phyloP scores from a whole-genome alignment of 2,888 invertebrate genomes.

The Adineta ricciae region DNA sequence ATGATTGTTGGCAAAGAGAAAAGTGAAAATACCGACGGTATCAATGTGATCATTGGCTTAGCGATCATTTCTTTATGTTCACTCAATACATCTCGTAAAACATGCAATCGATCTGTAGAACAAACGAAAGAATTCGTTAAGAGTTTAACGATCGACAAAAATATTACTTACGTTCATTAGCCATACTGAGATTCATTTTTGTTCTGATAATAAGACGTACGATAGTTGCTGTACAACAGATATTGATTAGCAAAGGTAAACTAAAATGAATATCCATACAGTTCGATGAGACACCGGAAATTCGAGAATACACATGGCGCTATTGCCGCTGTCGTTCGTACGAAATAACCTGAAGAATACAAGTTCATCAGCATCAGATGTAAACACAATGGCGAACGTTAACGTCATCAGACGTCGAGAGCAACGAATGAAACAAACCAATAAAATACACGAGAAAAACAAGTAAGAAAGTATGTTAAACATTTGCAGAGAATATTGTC shows the following conservation, averaged over 20 bases:
- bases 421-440: not conserved
- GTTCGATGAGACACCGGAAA: not conserved
- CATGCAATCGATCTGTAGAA: not conserved
- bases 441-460: not conserved
- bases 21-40: not conserved
- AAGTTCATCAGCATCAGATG: not conserved
- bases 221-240: not conserved
- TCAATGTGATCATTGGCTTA: not conserved
- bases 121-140: not conserved
- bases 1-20: not conserved
- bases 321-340: not conserved
- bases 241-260: not conserved
- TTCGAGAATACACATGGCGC: not conserved
- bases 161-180: not conserved
- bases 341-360: not conserved
- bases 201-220: not conserved
- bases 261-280: not conserved
- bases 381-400: not conserved
- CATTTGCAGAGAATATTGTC: not conserved
- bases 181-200: too few relatives aligned
- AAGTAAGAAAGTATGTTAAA: not conserved
- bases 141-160: not conserved
- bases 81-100: not conserved
- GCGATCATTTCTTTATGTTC: not conserved
- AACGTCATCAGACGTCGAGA: not conserved